phyloP scores from a whole-genome alignment of 2,888 invertebrate genomes.

The Lypha dubia region DNA sequence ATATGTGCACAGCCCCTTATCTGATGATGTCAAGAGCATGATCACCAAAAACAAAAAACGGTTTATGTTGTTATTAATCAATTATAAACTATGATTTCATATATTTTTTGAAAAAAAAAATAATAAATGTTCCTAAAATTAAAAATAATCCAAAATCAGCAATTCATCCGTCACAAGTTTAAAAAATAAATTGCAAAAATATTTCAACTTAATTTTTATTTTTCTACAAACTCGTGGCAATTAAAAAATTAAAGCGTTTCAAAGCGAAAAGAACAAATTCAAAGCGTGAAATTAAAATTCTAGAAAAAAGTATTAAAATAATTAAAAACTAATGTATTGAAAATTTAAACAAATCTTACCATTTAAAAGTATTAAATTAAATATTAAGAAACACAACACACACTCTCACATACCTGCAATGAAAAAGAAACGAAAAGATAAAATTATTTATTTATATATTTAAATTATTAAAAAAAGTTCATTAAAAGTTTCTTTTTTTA shows the following conservation, averaged over 20 bases:
- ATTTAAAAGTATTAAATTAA: constrained; percentile 9
- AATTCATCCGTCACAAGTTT: constrained; percentile 49
- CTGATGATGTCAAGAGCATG: constrained; percentile 54
- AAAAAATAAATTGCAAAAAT: constrained; percentile 39
- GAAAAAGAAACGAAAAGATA: constrained; percentile 39
- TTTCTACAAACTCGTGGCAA: not conserved
- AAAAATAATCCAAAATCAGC: constrained; percentile 32
- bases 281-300: constrained; percentile 69
- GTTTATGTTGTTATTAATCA: constrained; percentile 40
- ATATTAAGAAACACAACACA: not conserved
- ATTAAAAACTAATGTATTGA: constrained; percentile 24
- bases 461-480: constrained; percentile 19
- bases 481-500: constrained; percentile 16
- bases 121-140: not conserved
- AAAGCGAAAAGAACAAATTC: constrained; percentile 24
- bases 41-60: not conserved
- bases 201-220: constrained; percentile 8
- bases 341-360: constrained; percentile 42
- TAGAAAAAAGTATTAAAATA: constrained; percentile 44
- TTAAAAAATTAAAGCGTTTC: constrained; percentile 43
- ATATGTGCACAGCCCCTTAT: not conserved
- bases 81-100: constrained; percentile 60
- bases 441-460: not conserved
- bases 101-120: constrained; percentile 5
- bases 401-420: constrained; percentile 59